A percentile compares a stretch with the other conserved stretches of the same genome.
phyloP scores from a whole-genome alignment of 2,888 invertebrate species.

The Morpho achilles region DNA sequence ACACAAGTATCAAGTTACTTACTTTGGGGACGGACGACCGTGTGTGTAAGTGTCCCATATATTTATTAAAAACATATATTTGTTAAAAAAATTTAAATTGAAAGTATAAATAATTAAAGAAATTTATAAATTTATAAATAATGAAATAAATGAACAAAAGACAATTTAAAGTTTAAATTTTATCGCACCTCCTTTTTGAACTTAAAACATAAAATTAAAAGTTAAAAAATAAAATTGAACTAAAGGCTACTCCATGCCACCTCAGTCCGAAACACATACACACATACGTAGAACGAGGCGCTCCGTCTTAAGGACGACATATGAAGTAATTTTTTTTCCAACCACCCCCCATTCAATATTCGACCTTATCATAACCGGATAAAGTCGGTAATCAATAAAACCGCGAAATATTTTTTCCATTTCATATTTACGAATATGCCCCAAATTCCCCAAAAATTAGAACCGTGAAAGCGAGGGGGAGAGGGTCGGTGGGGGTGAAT shows the following conservation, averaged over 20 bases:
- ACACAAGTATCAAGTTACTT: no score
- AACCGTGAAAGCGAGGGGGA: slow-evolving; percentile 74
- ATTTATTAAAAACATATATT: no score
- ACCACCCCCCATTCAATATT: slow-evolving; percentile 42
- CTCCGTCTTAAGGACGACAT: slow-evolving; percentile 80
- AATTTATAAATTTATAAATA: no score
- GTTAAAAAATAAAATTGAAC: no score
- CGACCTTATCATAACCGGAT: slow-evolving; percentile 38
- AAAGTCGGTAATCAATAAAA: slow-evolving; percentile 44
- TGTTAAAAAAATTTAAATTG: no score
- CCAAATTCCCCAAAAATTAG: slow-evolving; percentile 81
- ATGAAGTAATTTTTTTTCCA: slow-evolving; percentile 79
- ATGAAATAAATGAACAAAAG: no score
- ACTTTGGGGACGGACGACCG: no score
- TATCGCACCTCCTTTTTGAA: no score
- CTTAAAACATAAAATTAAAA: no score
- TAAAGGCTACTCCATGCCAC: slow-evolving; percentile 41
- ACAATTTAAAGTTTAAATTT: no score
- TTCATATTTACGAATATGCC: slow-evolving; percentile 81
- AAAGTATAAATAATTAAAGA: no score
- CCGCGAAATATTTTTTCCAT: slow-evolving; percentile 78
- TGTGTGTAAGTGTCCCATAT: no score
- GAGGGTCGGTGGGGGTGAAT: slow-evolving; percentile 42
- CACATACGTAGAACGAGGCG: slow-evolving; percentile 75
- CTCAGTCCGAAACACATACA: slow-evolving; percentile 49